A percentile compares a stretch with the other conserved stretches of the same genome.
Evolutionary conservation across 2,888 invertebrate genomes (phyloP).

Genomic region (Teinopalpus imperialis): DNA sequence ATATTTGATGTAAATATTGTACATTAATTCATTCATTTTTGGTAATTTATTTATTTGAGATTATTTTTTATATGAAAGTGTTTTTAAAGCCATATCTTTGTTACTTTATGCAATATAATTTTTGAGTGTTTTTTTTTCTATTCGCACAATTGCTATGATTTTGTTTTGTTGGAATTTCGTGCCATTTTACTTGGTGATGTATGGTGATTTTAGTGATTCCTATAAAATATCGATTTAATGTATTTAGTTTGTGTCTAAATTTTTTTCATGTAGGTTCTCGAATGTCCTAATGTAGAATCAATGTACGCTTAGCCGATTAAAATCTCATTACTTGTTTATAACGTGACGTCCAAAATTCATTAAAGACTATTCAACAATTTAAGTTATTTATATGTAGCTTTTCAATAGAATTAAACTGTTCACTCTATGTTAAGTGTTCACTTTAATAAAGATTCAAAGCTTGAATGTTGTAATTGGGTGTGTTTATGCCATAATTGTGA

Average conservation of each 20-base stretch:
- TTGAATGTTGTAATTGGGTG: too few relatives aligned
- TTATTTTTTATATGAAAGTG: conserved; percentile 61
- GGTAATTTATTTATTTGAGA: conserved; percentile 76
- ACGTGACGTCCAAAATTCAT: background rate
- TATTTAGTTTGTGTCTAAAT: conserved; percentile 45
- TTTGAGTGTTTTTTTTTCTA: conserved; percentile 37
- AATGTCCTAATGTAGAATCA: conserved; percentile 77
- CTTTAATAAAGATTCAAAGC: too few relatives aligned
- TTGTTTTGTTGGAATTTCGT: conserved; percentile 47
- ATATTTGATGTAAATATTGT: conserved; percentile 80
- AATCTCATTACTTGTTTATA: conserved; percentile 43
- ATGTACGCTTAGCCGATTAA: conserved; percentile 70
- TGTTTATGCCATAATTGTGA: too few relatives aligned
- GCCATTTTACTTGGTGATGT: conserved; percentile 63
- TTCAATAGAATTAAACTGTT: too few relatives aligned
- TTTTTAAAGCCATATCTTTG: conserved; percentile 67
- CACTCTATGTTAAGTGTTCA: too few relatives aligned
- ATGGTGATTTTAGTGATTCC: conserved; percentile 59
- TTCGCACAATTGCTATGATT: conserved; percentile 37
- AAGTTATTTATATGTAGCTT: too few relatives aligned
- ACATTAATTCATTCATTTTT: conserved; percentile 56
- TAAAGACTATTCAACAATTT: too few relatives aligned
- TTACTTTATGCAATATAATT: conserved; percentile 57
- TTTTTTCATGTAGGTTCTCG: conserved; percentile 66
- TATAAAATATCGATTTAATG: conserved; percentile 43